Percentiles rank a stretch among this genome's conserved stretches.
phyloP scores from a whole-genome alignment of 2,113 vertebrate genomes.

The Himantopus leucocephalus region DNA sequence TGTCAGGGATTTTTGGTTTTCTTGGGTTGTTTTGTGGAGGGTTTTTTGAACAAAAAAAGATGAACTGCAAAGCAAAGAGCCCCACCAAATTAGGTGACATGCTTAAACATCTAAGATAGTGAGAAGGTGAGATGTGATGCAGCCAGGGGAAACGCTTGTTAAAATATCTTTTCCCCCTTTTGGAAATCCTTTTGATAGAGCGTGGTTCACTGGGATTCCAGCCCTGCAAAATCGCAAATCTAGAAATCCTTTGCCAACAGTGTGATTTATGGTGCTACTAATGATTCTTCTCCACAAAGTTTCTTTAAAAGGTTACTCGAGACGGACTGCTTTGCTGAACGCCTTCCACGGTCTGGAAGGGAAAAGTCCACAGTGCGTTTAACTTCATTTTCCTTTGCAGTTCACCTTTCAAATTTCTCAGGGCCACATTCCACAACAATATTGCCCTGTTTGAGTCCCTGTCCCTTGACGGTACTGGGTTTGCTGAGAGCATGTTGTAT shows the following conservation, averaged over 20 bases:
- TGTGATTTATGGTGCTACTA: neutral
- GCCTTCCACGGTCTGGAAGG: neutral
- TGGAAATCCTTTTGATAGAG: neutral
- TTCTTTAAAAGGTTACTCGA: neutral
- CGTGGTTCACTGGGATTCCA: neutral
- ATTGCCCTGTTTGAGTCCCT: neutral
- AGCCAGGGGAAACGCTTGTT: neutral
- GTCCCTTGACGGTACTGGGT: rapidly evolving
- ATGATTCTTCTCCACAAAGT: neutral
- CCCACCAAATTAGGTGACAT: neutral
- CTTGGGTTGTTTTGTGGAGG: neutral
- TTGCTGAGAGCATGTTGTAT: neutral
- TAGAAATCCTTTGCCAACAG: neutral
- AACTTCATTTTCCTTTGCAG: neutral
- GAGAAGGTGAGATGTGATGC: neutral
- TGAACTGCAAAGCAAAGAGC: conserved; percentile 11
- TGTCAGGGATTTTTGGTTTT: neutral
- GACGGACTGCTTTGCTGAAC: neutral
- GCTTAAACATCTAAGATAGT: rapidly evolving
- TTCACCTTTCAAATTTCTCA: neutral
- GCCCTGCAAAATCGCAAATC: neutral
- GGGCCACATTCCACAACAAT: neutral
- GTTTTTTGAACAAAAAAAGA: neutral
- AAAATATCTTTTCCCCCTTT: neutral
- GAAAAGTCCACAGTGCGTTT: neutral